phyloP scores from a whole-genome alignment of 2,113 vertebrate genomes.

The Mustelus asterias region DNA sequence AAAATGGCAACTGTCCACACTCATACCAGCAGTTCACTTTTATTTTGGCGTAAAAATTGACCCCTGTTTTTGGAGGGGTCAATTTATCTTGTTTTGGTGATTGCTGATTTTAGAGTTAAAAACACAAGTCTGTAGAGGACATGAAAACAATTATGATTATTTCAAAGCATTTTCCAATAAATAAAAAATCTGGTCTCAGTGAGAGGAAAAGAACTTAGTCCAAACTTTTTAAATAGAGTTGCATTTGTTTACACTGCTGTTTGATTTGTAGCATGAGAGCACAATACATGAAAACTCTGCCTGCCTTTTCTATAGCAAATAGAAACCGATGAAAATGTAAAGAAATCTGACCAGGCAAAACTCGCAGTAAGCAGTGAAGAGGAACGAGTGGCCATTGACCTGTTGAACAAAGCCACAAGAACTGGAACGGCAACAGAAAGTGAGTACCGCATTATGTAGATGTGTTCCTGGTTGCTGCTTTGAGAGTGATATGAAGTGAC shows the following conservation, averaged over 20 bases:
- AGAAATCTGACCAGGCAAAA: conserved; percentile 77
- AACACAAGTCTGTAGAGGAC: background rate
- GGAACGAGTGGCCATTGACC: conserved; percentile 78
- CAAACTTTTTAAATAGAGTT: background rate
- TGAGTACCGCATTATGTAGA: conserved; percentile 43
- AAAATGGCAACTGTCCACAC: too few species aligned
- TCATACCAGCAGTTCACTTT: too few species aligned
- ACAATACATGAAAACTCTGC: background rate
- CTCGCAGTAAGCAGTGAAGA: conserved; percentile 83
- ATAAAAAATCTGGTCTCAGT: background rate
- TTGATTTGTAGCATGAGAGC: conserved; percentile 14
- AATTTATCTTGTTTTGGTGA: background rate
- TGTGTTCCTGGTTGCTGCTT: background rate
- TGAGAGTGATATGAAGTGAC: background rate
- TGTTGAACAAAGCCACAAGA: conserved; percentile 71
- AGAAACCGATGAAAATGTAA: conserved; percentile 83
- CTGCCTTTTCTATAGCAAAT: conserved; percentile 63
- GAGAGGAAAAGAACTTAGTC: background rate
- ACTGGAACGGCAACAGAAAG: conserved; percentile 65
- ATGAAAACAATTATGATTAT: background rate
- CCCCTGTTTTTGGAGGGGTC: too few species aligned
- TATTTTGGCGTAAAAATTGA: too few species aligned
- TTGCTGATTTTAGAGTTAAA: background rate
- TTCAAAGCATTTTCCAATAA: background rate
- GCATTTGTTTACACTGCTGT: background rate